phyloP scores from a whole-genome alignment of 1,140 invertebrate species.

The Halictus rubicundus region DNA sequence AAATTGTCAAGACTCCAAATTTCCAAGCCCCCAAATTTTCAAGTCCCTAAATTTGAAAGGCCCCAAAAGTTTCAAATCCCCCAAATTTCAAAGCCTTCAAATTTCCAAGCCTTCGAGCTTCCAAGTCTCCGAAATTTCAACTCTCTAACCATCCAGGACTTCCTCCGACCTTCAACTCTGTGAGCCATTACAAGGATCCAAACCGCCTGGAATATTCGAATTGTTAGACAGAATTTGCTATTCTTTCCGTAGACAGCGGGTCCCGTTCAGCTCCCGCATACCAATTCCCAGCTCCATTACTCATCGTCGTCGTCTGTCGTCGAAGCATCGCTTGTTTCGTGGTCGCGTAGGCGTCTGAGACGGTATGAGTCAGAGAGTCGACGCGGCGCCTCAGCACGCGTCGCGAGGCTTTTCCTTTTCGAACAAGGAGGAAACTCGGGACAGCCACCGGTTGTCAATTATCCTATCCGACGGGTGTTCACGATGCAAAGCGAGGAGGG shows the following conservation, averaged over 20 bases:
- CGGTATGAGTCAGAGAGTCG: neutral
- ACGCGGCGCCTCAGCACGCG: constrained; percentile 1
- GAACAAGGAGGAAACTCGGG: constrained; percentile 39
- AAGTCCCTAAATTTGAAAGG: no score
- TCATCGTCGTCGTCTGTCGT: neutral
- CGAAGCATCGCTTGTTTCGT: neutral
- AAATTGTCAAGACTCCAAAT: no score
- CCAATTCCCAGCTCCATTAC: neutral
- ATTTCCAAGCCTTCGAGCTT: neutral
- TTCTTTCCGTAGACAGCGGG: no score
- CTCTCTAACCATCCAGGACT: no score
- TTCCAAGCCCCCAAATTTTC: no score
- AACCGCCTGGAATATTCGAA: no score
- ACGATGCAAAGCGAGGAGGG: constrained; percentile 21
- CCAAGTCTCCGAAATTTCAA: neutral
- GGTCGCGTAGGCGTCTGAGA: neutral
- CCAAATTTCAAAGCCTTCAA: neutral
- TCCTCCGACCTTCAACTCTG: no score
- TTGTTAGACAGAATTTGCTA: no score
- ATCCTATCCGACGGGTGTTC: constrained; percentile 12
- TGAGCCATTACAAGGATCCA: no score
- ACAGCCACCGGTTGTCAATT: constrained; percentile 40
- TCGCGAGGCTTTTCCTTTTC: constrained; percentile 36
- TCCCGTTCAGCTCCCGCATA: neutral
- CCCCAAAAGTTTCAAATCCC: no score